Evolutionary conservation across 2,888 invertebrate species (phyloP), one percentile per base, ranked within the genome.

Genomic region (Mythimna albipuncta): DNA sequence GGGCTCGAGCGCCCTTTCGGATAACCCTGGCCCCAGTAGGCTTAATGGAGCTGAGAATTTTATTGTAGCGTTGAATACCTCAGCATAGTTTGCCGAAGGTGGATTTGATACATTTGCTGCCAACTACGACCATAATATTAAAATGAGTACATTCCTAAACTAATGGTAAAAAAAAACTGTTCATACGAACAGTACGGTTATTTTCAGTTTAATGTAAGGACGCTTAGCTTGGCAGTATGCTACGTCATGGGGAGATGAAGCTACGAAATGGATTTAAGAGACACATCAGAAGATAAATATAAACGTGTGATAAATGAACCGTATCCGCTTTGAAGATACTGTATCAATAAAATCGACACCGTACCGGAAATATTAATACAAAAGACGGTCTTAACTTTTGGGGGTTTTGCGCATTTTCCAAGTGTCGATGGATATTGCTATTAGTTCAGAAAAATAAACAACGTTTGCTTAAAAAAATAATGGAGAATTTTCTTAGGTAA

Each of bases 191-290:
- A n/a, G n/a, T n/a, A n/a, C n/a, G 19, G 7, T 0, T 41, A 4
- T 19, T 41, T 38, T 21, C 19, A 26, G 13, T 58, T 13, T 58
- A 19, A 38, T 6, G 32, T 21, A 64, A 7, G 19, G 19, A 26
- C 26, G 57, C 13, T 57, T 35, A 21, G 10, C 35, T 13, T 38
- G 7, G 52, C 21, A 21, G 21, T 38, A 38, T 3, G 38, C 13
- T 38, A 59, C 9, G 10, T 44, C 13, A 44, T 59, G 32, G n/a
- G n/a, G n/a, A 44, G 11, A 35, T 11, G n/a, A 21, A 61, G n/a
- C 6, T 16, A 61, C 61, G 10, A 13, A 61, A 59, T 66, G 41
- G 32, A n/a, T 32, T 66, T 10, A 66, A 66, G 13, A 41, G 13
- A 59, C 19, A 41, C 41, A 58, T 59, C 9, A 19, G 9, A n/a